These are phyloP conservation scores for Tetramorium bicarinatum DNA, from an alignment of 2,888 invertebrate species.

Conservation along the genomic window DNA sequence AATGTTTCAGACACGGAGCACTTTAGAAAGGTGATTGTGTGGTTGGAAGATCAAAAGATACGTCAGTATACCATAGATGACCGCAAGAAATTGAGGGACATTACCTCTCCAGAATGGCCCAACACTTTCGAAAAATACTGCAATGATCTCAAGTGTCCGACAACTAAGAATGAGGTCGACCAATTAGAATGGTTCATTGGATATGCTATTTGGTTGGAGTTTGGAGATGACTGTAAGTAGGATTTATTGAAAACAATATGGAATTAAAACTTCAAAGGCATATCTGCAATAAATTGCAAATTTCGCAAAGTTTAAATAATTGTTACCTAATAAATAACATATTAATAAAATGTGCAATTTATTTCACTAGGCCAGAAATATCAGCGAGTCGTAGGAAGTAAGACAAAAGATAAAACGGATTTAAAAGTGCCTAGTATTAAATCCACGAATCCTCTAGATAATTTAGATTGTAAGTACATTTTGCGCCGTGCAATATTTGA, in stretches of 20 bases:
- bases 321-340: background rate
- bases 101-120: conserved; percentile 90
- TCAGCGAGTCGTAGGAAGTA: conserved; percentile 89
- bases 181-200: conserved; percentile 95
- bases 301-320: background rate
- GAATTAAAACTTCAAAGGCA: background rate
- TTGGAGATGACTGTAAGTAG: conserved; percentile 91
- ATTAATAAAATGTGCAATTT: conserved; percentile 18
- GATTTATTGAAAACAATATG: conserved; percentile 20
- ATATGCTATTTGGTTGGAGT: conserved; percentile 94
- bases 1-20: conserved; percentile 90
- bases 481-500: background rate
- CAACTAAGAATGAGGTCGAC: conserved; percentile 88
- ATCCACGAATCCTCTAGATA: conserved; percentile 94
- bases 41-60: conserved; percentile 98
- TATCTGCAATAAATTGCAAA: background rate
- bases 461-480: conserved; percentile 92
- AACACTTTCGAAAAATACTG: conserved; percentile 92
- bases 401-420: conserved; percentile 87
- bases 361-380: conserved; percentile 90
- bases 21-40: conserved; percentile 93
- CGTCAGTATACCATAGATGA: conserved; percentile 95
- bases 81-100: conserved; percentile 91
- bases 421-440: conserved; percentile 91
- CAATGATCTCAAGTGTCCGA: conserved; percentile 92